Percentiles rank a stretch among this genome's conserved stretches.
These are phyloP conservation scores for Psittacula echo DNA, from an alignment of 2,797 vertebrate species.

Conservation along the genomic window DNA sequence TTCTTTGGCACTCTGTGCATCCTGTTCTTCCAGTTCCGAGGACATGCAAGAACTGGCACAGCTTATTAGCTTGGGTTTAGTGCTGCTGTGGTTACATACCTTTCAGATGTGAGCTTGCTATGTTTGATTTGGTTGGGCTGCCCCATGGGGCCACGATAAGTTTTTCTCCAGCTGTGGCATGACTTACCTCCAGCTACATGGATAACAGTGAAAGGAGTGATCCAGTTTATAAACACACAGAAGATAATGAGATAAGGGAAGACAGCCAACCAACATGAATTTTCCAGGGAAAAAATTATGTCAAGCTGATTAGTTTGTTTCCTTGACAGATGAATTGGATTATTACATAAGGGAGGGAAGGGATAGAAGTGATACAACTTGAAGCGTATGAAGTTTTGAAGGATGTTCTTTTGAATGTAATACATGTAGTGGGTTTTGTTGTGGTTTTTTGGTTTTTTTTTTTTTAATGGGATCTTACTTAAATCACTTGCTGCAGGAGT, in stretches of 20 bases:
- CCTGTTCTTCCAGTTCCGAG: constrained; percentile 44
- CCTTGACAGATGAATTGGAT: neutral
- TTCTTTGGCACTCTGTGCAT: neutral
- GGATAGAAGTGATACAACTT: neutral
- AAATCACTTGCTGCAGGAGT: neutral
- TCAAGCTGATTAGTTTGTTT: neutral
- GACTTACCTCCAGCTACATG: neutral
- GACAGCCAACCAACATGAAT: neutral
- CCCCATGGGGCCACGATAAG: fast-evolving
- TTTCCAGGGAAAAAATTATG: neutral
- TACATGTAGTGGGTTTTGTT: too few relatives aligned
- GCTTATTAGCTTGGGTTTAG: neutral
- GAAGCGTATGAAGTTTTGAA: neutral
- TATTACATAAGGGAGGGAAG: neutral
- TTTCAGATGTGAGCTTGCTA: neutral
- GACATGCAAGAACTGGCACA: constrained; percentile 19
- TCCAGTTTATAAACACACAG: neutral
- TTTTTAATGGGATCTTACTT: neutral
- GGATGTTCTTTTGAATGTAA: neutral
- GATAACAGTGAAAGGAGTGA: neutral
- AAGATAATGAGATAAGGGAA: neutral
- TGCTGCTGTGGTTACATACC: neutral
- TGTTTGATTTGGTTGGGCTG: neutral
- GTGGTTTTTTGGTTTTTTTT: neutral
- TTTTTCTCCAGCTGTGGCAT: neutral